Evolutionary conservation across 1,140 invertebrate genomes (phyloP).

Genomic region (Aphelinus atriplicis): DNA sequence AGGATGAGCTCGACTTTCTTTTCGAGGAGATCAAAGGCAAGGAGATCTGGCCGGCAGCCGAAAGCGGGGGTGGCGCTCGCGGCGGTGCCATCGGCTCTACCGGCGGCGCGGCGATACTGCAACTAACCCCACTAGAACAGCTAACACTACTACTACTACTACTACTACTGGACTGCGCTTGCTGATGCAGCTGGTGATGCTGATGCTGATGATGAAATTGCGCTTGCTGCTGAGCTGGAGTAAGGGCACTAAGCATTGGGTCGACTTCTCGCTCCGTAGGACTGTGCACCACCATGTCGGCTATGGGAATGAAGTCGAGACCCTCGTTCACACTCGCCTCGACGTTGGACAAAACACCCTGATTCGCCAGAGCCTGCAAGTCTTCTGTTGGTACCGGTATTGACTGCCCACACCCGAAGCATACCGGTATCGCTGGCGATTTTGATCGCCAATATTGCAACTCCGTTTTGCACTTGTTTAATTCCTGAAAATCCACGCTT

Average conservation of each 20-base stretch:
- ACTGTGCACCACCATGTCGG: conserved; percentile 52
- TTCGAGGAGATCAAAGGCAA: conserved; percentile 55
- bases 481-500: conserved; percentile 68
- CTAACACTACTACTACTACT: conserved; percentile 3
- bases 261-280: conserved; percentile 48
- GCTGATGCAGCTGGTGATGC: conserved; percentile 1
- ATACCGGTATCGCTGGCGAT: conserved; percentile 76
- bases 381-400: conserved; percentile 69
- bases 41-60: conserved; percentile 50
- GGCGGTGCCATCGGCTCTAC: conserved; percentile 60
- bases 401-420: conserved; percentile 70
- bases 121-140: too few species aligned
- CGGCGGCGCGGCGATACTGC: neutral
- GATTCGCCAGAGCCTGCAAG: conserved; percentile 70
- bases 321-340: conserved; percentile 64
- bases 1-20: conserved; percentile 51
- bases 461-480: conserved; percentile 90
- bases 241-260: neutral
- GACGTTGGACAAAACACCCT: conserved; percentile 66
- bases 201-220: conserved; percentile 39
- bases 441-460: conserved; percentile 89
- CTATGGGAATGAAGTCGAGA: conserved; percentile 65
- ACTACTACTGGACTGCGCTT: conserved; percentile 8
- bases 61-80: conserved; percentile 48
- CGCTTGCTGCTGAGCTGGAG: conserved; percentile 40